These are phyloP conservation scores for Ptilorrhoa leucosticta DNA, from an alignment of 2,113 vertebrate species.

Conservation along the genomic window DNA sequence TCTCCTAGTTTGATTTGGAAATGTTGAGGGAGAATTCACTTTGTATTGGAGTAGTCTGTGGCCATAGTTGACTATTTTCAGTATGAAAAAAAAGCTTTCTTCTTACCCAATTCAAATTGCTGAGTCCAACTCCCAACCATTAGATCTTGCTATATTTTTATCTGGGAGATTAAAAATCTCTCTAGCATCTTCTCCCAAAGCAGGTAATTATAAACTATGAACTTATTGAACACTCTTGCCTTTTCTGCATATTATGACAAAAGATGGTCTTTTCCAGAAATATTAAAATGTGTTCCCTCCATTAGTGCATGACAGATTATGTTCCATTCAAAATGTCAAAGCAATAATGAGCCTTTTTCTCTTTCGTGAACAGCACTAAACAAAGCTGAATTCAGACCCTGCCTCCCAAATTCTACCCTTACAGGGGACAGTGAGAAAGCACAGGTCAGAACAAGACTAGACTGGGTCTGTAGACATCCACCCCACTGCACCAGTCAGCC, in stretches of 20 bases:
- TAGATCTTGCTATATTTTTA: neutral
- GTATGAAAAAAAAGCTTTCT: neutral
- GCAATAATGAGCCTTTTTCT: neutral
- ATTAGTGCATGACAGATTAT: neutral
- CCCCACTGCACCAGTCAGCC: neutral
- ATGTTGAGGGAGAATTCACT: neutral
- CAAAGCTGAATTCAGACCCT: neutral
- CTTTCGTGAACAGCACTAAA: neutral
- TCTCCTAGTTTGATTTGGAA: neutral
- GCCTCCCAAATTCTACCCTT: neutral
- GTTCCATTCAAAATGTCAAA: neutral
- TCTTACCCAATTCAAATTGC: neutral
- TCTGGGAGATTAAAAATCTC: neutral
- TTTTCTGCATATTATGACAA: neutral
- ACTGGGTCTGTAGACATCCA: neutral
- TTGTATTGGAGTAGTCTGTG: neutral
- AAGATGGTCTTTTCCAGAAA: slow-evolving; percentile 7
- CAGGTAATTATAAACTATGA: slow-evolving; percentile 28
- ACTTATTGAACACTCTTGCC: neutral
- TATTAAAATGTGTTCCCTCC: slow-evolving; percentile 11
- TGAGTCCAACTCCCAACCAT: neutral
- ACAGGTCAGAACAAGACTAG: neutral
- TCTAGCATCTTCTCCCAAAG: neutral
- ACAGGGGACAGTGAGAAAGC: neutral
- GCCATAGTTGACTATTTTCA: neutral